phyloP scores from a whole-genome alignment of 2,113 vertebrate species.

The Rhineura floridana region DNA sequence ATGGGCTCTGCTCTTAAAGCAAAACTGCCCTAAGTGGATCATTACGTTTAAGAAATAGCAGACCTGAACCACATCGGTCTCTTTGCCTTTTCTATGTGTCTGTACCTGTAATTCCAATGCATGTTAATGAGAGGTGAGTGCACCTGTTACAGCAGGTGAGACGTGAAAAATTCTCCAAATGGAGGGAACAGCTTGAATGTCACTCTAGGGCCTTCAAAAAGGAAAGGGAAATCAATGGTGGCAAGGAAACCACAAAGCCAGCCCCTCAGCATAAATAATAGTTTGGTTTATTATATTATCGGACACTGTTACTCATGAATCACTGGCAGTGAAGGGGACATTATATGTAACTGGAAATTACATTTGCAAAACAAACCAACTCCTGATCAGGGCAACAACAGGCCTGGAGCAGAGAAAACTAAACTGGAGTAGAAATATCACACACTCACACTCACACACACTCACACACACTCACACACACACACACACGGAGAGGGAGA shows the following conservation, averaged over 20 bases:
- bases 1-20: slow-evolving; percentile 61
- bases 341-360: neutral
- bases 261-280: neutral
- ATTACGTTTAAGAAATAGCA: slow-evolving; percentile 51
- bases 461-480: no score
- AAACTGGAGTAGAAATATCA: neutral
- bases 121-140: slow-evolving; percentile 34
- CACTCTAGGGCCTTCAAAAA: slow-evolving; percentile 6
- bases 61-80: slow-evolving; percentile 32
- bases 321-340: neutral
- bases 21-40: slow-evolving; percentile 56
- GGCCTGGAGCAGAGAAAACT: neutral
- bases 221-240: neutral
- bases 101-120: slow-evolving; percentile 23
- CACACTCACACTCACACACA: no score
- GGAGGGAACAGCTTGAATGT: slow-evolving; percentile 9
- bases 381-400: neutral
- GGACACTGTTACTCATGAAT: no score
- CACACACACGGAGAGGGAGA: no score
- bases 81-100: slow-evolving; percentile 9
- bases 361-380: neutral
- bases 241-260: neutral
- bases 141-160: slow-evolving; percentile 48
- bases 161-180: neutral
- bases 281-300: neutral